These are phyloP conservation scores for Thamnophis sirtalis DNA, from an alignment of 2,113 vertebrate species.

Conservation along the genomic window DNA sequence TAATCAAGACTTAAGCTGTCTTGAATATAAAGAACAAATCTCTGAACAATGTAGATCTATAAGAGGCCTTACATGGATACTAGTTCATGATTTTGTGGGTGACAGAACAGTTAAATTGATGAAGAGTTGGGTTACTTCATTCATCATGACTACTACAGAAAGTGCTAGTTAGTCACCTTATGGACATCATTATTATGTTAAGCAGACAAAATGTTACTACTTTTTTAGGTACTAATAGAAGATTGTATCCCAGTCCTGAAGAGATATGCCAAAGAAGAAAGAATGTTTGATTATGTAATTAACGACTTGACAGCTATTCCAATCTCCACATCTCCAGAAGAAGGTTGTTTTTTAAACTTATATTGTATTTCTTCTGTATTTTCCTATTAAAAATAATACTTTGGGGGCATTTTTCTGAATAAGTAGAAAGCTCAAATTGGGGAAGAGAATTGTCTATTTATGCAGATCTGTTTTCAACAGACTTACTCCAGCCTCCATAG, in stretches of 20 bases:
- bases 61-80: neutral
- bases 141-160: neutral
- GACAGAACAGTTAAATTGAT: neutral
- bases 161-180: neutral
- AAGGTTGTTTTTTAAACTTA: slow-evolving; percentile 72
- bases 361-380: neutral
- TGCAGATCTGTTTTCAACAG: neutral
- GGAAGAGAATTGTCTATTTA: neutral
- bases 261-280: slow-evolving; percentile 92
- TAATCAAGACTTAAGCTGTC: neutral
- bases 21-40: neutral
- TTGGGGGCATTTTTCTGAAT: neutral
- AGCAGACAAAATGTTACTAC: neutral
- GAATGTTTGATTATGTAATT: slow-evolving; percentile 95
- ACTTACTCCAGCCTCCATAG: neutral
- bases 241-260: slow-evolving; percentile 96
- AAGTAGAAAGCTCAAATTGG: neutral
- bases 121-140: neutral
- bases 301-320: slow-evolving; percentile 96
- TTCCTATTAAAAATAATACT: neutral
- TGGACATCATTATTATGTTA: neutral
- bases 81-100: neutral
- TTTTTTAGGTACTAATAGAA: slow-evolving; percentile 85
- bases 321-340: slow-evolving; percentile 94
- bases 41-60: neutral